Conservation (phyloP, 1,140 invertebrate species). For the Apis cerana region DNA sequence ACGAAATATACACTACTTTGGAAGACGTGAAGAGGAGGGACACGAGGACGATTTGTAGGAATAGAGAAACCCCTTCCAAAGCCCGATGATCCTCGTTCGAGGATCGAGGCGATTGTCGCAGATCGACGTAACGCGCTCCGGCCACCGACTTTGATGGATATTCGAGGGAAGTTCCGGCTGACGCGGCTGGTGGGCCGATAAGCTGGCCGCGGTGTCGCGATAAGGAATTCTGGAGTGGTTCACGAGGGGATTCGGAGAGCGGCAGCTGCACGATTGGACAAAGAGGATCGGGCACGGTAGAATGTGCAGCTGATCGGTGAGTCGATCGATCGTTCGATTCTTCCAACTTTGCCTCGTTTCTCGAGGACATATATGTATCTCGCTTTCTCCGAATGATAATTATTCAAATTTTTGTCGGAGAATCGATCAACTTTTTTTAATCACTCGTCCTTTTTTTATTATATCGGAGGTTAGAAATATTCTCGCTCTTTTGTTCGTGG, state of each 20-base stretch:
- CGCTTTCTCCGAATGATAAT: too few species aligned
- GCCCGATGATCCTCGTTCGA: slow-evolving; percentile 23
- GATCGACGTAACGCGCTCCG: not conserved
- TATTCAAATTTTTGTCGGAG: too few species aligned
- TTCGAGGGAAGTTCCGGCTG: slow-evolving; percentile 37
- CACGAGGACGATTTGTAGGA: not conserved
- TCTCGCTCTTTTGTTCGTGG: too few species aligned
- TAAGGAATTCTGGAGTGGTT: slow-evolving; percentile 11
- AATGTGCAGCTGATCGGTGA: slow-evolving; percentile 77
- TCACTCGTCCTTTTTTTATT: too few species aligned
- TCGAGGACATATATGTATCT: too few species aligned
- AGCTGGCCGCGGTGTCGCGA: slow-evolving; percentile 30
- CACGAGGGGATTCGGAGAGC: not conserved
- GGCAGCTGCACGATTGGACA: slow-evolving; percentile 21
- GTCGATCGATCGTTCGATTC: not conserved
- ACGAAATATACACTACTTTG: too few species aligned
- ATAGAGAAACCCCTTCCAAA: too few species aligned
- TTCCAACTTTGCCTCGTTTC: not conserved
- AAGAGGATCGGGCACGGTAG: slow-evolving; percentile 62
- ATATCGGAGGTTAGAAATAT: too few species aligned
- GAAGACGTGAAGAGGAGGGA: too few species aligned
- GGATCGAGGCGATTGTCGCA: slow-evolving; percentile 1
- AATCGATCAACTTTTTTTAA: too few species aligned
- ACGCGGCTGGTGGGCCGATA: slow-evolving; percentile 35
- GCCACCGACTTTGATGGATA: slow-evolving; percentile 35